Evolutionary conservation across 2,888 invertebrate genomes (phyloP).

Genomic region (Eupithecia subumbrata): DNA sequence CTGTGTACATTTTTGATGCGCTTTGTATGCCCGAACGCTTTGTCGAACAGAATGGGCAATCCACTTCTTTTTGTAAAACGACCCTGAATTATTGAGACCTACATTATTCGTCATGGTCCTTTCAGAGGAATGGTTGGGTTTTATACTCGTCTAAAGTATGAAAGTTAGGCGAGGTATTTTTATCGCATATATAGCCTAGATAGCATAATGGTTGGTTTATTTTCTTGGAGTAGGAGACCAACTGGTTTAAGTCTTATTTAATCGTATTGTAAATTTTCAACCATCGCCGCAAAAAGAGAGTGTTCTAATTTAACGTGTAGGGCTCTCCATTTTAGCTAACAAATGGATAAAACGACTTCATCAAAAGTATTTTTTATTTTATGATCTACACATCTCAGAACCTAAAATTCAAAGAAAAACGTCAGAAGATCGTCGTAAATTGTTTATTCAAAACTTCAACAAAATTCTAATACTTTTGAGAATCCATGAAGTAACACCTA

Average conservation of each 20-base stretch:
- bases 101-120: background rate
- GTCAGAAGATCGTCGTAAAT: background rate
- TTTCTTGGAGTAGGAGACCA: background rate
- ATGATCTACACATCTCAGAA: background rate
- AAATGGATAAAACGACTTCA: background rate
- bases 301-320: background rate
- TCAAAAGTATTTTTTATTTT: background rate
- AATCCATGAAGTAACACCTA: background rate
- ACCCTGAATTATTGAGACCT: constrained; percentile 3
- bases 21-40: constrained; percentile 24
- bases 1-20: constrained; percentile 37
- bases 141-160: background rate
- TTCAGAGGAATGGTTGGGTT: background rate
- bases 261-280: background rate
- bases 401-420: background rate
- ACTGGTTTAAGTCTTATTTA: background rate
- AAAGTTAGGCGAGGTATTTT: background rate
- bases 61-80: constrained; percentile 10
- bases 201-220: background rate
- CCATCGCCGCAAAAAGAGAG: background rate
- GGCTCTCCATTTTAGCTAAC: background rate
- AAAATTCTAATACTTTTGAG: background rate
- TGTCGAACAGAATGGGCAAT: constrained; percentile 19
- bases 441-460: background rate
- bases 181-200: background rate